These are phyloP conservation scores for Gymnosoma rotundatum DNA, from an alignment of 2,888 invertebrate species.

Conservation along the genomic window DNA sequence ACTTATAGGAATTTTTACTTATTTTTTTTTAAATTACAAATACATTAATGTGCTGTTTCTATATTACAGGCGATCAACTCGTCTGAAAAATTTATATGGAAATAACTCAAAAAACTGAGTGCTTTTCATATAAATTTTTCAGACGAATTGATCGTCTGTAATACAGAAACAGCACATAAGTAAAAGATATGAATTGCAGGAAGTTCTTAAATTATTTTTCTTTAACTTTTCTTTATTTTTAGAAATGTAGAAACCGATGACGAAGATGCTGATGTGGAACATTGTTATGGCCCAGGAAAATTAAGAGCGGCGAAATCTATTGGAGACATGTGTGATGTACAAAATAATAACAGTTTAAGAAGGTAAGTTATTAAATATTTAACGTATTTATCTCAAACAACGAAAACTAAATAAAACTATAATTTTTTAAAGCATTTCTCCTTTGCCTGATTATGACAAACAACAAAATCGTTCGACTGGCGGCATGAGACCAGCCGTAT, in stretches of 20 bases:
- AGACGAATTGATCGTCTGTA: too few species aligned
- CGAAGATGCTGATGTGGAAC: conserved; percentile 85
- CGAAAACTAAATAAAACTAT: not conserved
- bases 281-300: conserved; percentile 85
- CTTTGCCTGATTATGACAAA: conserved; percentile 76
- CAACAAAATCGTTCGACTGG: conserved; percentile 65
- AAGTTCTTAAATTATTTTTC: too few species aligned
- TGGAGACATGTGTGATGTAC: conserved; percentile 86
- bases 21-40: too few species aligned
- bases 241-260: conserved; percentile 83
- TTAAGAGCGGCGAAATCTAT: conserved; percentile 87
- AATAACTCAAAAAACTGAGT: too few species aligned
- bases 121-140: too few species aligned
- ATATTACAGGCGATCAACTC: too few species aligned
- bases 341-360: conserved; percentile 76
- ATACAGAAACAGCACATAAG: too few species aligned
- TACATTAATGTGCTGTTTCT: too few species aligned
- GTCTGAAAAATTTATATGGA: too few species aligned
- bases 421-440: conserved; percentile 74
- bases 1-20: too few species aligned
- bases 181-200: too few species aligned
- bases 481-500: conserved; percentile 86
- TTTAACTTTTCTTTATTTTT: conserved; percentile 11
- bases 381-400: not conserved
- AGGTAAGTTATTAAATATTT: conserved; percentile 69